phyloP scores from a whole-genome alignment of 2,113 vertebrate species.

The Dinomys branickii region DNA sequence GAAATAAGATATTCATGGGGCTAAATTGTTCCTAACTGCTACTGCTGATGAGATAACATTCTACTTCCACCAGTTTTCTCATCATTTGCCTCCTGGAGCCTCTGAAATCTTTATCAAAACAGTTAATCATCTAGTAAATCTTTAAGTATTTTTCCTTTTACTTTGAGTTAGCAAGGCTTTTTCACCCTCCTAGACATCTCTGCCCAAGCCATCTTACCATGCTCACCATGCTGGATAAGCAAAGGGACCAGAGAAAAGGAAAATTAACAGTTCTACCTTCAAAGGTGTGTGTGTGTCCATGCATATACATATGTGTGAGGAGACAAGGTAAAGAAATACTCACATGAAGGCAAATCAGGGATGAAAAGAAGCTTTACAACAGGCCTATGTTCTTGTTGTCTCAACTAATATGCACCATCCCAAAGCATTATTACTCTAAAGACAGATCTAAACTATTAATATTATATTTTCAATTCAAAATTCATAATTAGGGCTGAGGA shows the following conservation, averaged over 20 bases:
- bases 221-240: not conserved
- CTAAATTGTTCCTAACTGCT: conserved; percentile 54
- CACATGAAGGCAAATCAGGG: not conserved
- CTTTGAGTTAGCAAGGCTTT: conserved; percentile 43
- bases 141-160: conserved; percentile 60
- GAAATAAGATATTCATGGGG: conserved; percentile 41
- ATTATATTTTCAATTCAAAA: conserved; percentile 38
- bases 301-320: not conserved
- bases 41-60: conserved; percentile 49
- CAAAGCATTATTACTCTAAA: not conserved
- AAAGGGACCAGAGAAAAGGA: conserved; percentile 43
- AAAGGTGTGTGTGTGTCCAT: not conserved
- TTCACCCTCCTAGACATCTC: not conserved
- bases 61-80: conserved; percentile 54
- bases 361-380: not conserved
- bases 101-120: conserved; percentile 70
- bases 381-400: not conserved
- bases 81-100: conserved; percentile 16
- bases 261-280: conserved; percentile 29
- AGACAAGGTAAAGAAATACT: conserved; percentile 18
- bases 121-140: conserved; percentile 54
- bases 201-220: conserved; percentile 25
- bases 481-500: conserved; percentile 51
- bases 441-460: not conserved
- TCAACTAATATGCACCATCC: not conserved